Base-by-base conservation (phyloP, 2,888 invertebrate genomes). In the Frankliniella intonsa region DNA sequence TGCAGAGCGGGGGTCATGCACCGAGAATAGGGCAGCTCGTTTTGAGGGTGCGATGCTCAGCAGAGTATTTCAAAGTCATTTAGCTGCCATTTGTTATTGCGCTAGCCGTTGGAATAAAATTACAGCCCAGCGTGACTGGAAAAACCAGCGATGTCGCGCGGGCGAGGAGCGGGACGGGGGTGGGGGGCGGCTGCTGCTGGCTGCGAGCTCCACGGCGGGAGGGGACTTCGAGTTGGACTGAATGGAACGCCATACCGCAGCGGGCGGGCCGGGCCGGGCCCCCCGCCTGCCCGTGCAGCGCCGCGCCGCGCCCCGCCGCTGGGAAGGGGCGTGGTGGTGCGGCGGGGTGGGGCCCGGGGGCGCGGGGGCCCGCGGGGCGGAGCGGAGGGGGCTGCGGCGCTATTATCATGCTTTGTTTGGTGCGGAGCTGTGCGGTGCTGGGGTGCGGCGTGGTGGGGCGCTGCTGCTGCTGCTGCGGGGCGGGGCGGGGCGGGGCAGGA, bases 321-420 rank as follows among this genome's bases (percentile, higher is more conserved):
- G 62, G 1, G 14, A 17, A 10, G n/a, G 62, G n/a, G 62, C 17
- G 62, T 55, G 55, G 55, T n/a, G 65, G 65, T 7, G 69, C 3
- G 69, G 69, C 1, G 25, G 25, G 69, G 69, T 2, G 69, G 9
- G 22, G 3, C 22, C 9, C 10, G 25, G 69, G 69, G 22, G 25
- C 2, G 69, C 11, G 25, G 69, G 69, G 25, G 69, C 55, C 19
- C 22, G 25, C 12, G 25, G 69, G 69, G 9, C 22, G 22, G 69
- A 69, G 9, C 2, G 65, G 22, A 19, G n/a, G 25, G 69, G 69
- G 25, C 22, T 0, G 69, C 14, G 25, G 69, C 69, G 69, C 69
- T 76, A 76, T 76, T 76, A 76, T 76, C 25, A 76, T 76, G 69
- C 69, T 76, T 76, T 76, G 69, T 76, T 76, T 76, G 69, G 69